Evolutionary conservation across 2,888 invertebrate species (phyloP), one percentile per base, ranked within the genome.

Genomic region (Lycocerus yunnanus): DNA sequence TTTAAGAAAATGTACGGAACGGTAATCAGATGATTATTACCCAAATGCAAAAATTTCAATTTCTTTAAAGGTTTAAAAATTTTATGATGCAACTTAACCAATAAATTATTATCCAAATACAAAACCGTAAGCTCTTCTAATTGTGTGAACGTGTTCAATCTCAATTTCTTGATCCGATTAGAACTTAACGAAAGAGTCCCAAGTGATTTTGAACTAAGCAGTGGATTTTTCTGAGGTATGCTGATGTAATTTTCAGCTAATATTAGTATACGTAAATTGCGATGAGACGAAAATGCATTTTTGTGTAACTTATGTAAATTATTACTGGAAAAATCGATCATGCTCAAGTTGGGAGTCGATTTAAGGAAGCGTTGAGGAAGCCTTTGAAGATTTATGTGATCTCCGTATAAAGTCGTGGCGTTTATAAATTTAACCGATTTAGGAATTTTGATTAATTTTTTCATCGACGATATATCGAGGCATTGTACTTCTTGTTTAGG

Each of bases 321-420:
- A 73, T 86, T 86, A n/a, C 82, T 81, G 15, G 84, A 82, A 20
- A 86, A 78, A 76, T 86, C 85, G n/a, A 85, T 77, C 58, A 83
- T 71, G 72, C 82, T 79, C 60, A 86, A 71, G n/a, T 81, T 79
- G 0, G 84, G 84, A 65, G 85, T 78, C 4, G 67, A 20, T 11
- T 68, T 69, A 24, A 81, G 73, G 11, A 78, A 63, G 14, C 78
- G 78, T 18, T 71, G 68, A 11, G 81, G 79, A 14, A 83, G 68
- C 6, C 18, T 78, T 16, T 71, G 79, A 43, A 86, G 75, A 43
- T 81, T 78, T 82, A 85, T 84, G 68, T 83, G 80, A 72, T 85
- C 84, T 3, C 85, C 85, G 73, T 84, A 85, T 11, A 86, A 71
- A 1, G 81, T 77, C n/a, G 78, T 79, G 2, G 78, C 78, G 15